These are phyloP conservation scores for Amiota mariae DNA, from an alignment of 2,888 invertebrate species.

Conservation along the genomic window DNA sequence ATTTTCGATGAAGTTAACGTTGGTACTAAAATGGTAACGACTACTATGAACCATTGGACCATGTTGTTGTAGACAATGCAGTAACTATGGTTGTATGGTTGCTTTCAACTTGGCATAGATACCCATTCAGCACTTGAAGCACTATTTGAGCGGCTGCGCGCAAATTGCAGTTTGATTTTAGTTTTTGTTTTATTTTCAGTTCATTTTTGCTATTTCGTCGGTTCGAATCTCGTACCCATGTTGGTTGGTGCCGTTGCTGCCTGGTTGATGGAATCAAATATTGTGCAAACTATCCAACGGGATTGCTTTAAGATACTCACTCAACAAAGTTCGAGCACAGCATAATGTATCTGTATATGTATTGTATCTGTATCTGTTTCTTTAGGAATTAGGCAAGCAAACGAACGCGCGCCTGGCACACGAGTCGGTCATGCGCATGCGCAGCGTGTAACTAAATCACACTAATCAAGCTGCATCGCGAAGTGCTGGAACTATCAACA, in stretches of 20 bases:
- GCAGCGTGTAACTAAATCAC: conserved; percentile 63
- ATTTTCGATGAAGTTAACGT: conserved; percentile 20
- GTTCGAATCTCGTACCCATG: background rate
- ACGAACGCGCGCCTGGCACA: conserved; percentile 56
- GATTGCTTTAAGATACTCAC: conserved; percentile 39
- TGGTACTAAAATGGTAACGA: conserved; percentile 50
- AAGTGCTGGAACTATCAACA: conserved; percentile 32
- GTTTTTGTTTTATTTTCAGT: conserved; percentile 6
- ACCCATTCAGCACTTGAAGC: conserved; percentile 26
- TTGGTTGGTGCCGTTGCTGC: too few species aligned
- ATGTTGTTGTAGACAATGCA: conserved; percentile 31
- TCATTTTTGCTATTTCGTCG: conserved; percentile 14
- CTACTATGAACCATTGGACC: conserved; percentile 28
- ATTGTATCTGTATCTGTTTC: background rate
- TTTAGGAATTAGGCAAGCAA: conserved; percentile 11
- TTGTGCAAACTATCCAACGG: conserved; percentile 65
- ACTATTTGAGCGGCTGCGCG: conserved; percentile 21
- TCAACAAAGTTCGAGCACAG: background rate
- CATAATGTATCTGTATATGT: conserved; percentile 15
- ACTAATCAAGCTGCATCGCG: conserved; percentile 57
- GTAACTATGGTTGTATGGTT: too few species aligned
- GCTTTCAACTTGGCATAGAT: conserved; percentile 17
- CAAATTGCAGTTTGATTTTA: conserved; percentile 26
- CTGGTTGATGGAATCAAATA: conserved; percentile 62
- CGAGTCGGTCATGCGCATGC: conserved; percentile 42